These are phyloP conservation scores for Trichosurus vulpecula DNA, from an alignment of 2,797 vertebrate genomes.

Conservation along the genomic window DNA sequence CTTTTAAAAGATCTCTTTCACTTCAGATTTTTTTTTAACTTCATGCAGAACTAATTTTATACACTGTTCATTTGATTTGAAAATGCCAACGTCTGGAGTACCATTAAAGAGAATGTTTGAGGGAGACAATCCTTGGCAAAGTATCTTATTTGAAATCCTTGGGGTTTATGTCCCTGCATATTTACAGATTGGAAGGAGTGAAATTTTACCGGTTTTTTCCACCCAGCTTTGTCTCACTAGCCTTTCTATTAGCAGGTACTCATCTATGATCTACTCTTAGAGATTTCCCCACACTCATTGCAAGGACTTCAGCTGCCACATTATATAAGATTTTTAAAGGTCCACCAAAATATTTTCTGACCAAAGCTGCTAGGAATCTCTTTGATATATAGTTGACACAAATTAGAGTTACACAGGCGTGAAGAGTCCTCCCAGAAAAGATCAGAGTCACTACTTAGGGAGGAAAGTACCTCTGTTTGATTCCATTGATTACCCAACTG, in stretches of 20 bases:
- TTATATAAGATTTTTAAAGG: constrained; percentile 83
- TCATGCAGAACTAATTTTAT: constrained; percentile 85
- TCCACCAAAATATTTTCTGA: constrained; percentile 84
- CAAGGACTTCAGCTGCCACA: constrained; percentile 55
- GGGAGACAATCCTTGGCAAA: constrained; percentile 79
- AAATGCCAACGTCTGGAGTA: constrained; percentile 81
- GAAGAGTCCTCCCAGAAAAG: constrained; percentile 85
- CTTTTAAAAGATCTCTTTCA: constrained; percentile 82
- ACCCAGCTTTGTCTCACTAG: background rate
- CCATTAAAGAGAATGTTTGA: constrained; percentile 83
- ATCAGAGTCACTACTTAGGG: constrained; percentile 86
- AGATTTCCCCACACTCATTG: constrained; percentile 27
- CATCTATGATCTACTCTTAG: constrained; percentile 23
- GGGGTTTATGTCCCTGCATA: constrained; percentile 66
- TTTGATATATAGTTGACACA: constrained; percentile 92
- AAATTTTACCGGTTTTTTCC: constrained; percentile 39
- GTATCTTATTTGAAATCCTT: constrained; percentile 68
- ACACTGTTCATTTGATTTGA: constrained; percentile 85
- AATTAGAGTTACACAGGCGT: constrained; percentile 90
- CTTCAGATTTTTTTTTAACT: constrained; percentile 73
- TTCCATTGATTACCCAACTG: constrained; percentile 89
- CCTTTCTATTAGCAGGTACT: constrained; percentile 44
- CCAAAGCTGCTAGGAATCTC: constrained; percentile 89
- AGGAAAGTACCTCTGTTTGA: constrained; percentile 86
- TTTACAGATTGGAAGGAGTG: constrained; percentile 28